Evolutionary conservation across 64 coral and sea anemone genomes (phyloP).

Genomic region (Hydrozoanthus tunicans): DNA sequence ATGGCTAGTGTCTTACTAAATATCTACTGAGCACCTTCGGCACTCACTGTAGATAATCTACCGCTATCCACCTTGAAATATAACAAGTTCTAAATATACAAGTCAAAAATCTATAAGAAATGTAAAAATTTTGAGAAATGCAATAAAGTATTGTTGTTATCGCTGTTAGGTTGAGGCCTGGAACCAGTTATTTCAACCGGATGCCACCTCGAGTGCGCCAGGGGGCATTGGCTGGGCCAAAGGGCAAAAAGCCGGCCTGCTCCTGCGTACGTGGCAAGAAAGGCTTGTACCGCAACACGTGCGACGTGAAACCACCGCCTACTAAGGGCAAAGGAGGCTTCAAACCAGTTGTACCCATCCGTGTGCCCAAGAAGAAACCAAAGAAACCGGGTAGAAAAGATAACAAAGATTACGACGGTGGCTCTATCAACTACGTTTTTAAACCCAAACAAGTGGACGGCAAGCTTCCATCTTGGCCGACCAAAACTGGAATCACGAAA

Average conservation of each 20-base stretch:
- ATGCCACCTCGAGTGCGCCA: conserved; percentile 58
- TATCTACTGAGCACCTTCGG: too few relatives aligned
- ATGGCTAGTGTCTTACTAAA: too few relatives aligned
- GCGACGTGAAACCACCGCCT: conserved; percentile 86
- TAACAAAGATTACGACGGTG: conserved; percentile 80
- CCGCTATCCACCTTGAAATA: too few relatives aligned
- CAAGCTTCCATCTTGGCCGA: conserved; percentile 66
- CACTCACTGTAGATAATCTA: too few relatives aligned
- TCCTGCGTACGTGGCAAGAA: conserved; percentile 67
- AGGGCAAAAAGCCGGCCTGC: conserved; percentile 66
- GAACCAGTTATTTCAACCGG: conserved; percentile 70
- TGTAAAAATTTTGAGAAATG: too few relatives aligned
- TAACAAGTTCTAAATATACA: too few relatives aligned
- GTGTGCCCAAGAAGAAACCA: conserved; percentile 70
- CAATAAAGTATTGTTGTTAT: too few relatives aligned
- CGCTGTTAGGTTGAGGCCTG: conserved; percentile 55
- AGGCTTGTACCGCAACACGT: conserved; percentile 71
- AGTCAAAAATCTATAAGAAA: too few relatives aligned
- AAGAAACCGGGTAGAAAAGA: conserved; percentile 76
- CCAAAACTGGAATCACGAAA: conserved; percentile 64
- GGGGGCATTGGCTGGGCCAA: neutral
- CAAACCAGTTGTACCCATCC: conserved; percentile 70
- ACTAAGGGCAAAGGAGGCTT: conserved; percentile 63
- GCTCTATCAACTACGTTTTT: conserved; percentile 75
- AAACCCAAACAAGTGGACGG: conserved; percentile 59